These are phyloP conservation scores for Lagodon rhomboides DNA, from an alignment of 2,797 vertebrate species.

Conservation along the genomic window DNA sequence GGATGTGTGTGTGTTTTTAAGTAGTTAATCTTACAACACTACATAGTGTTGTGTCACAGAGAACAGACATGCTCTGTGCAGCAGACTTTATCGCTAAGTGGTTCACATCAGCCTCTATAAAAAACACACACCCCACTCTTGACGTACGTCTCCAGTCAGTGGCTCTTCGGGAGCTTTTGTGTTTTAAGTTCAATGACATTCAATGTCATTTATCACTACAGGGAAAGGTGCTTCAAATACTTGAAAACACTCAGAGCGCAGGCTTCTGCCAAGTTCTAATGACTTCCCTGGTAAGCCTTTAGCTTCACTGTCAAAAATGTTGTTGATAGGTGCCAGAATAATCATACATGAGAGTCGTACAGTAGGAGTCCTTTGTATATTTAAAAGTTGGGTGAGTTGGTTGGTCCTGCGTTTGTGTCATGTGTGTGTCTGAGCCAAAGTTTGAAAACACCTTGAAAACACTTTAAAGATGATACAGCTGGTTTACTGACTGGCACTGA, in stretches of 20 bases:
- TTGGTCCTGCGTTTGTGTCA: too few relatives aligned
- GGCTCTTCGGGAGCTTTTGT: slow-evolving; percentile 11
- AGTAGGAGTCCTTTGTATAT: not conserved
- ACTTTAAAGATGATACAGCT: too few relatives aligned
- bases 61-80: slow-evolving; percentile 13
- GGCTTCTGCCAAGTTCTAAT: slow-evolving; percentile 6
- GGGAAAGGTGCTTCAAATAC: slow-evolving; percentile 2
- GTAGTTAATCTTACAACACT: slow-evolving; percentile 4
- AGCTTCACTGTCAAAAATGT: not conserved
- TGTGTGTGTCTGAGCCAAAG: not conserved
- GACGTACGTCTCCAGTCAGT: slow-evolving; percentile 1
- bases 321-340: not conserved
- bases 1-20: not conserved
- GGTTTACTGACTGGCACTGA: too few relatives aligned
- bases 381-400: not conserved
- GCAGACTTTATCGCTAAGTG: slow-evolving; percentile 37
- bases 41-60: slow-evolving; percentile 33
- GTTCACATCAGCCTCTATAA: slow-evolving; percentile 21
- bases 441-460: not conserved
- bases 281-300: not conserved
- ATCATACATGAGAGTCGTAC: not conserved
- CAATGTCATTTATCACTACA: not conserved
- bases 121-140: slow-evolving; percentile 24
- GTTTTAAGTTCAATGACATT: slow-evolving; percentile 1
- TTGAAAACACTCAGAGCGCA: not conserved